Evolutionary conservation across 2,797 vertebrate genomes (phyloP).

Genomic region (Octomys mimax): DNA sequence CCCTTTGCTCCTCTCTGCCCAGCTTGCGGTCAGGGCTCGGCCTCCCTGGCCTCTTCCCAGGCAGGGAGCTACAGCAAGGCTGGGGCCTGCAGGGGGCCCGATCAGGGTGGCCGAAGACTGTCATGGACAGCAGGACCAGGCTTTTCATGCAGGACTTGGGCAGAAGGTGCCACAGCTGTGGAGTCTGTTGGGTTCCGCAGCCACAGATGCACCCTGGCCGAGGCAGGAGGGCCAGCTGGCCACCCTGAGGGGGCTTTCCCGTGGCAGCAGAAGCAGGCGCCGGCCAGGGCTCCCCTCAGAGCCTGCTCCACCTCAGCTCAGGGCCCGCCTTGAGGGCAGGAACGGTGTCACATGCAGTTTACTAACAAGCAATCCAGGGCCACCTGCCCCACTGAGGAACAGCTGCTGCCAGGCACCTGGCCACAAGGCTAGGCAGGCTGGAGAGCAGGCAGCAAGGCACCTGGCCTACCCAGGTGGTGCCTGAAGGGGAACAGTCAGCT

Average conservation of each 20-base stretch:
- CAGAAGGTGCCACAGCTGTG: background rate
- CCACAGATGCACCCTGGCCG: background rate
- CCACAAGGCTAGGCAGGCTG: background rate
- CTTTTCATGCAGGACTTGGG: background rate
- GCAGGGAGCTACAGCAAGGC: constrained; percentile 39
- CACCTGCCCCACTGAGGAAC: background rate
- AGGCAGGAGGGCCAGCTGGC: background rate
- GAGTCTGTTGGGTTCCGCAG: background rate
- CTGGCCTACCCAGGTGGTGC: constrained; percentile 42
- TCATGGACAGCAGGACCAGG: background rate
- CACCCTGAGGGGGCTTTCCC: background rate
- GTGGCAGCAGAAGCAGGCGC: constrained; percentile 22
- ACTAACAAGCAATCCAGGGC: constrained; percentile 34
- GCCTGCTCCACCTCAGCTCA: background rate
- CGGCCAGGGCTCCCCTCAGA: background rate
- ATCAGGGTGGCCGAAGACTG: background rate
- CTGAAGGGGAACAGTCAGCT: constrained; percentile 38
- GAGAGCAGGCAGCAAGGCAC: constrained; percentile 42
- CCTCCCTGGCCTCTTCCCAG: background rate
- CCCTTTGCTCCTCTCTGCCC: constrained; percentile 5
- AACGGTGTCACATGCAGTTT: constrained; percentile 50
- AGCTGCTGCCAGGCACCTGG: constrained; percentile 49
- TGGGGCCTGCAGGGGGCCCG: constrained; percentile 33
- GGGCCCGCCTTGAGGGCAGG: background rate
- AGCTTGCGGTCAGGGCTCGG: background rate